Conservation (phyloP, 2,888 invertebrate species). For the Lepidochitona cinerea region DNA sequence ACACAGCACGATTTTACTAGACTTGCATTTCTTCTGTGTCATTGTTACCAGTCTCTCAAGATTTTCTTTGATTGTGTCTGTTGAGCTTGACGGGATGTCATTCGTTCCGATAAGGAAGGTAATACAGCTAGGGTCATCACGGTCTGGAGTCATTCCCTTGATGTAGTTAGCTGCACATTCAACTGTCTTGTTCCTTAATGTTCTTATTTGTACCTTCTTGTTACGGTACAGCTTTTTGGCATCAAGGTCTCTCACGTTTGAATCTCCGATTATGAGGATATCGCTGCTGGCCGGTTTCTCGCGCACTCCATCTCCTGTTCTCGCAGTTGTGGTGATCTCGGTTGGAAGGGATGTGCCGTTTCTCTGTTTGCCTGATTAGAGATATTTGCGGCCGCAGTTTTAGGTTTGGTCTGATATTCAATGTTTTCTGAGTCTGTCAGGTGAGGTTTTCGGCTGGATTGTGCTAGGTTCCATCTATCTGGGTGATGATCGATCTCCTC, state of each 20-base stretch:
- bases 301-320: neutral
- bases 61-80: neutral
- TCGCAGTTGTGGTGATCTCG: neutral
- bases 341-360: too few species aligned
- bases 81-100: neutral
- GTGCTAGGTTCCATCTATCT: too few species aligned
- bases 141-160: neutral
- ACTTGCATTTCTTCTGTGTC: neutral
- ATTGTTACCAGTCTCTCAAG: neutral
- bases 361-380: too few species aligned
- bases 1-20: neutral
- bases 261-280: neutral
- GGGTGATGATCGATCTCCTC: too few species aligned
- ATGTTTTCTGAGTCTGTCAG: too few species aligned
- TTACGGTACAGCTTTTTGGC: neutral
- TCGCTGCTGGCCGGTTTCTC: neutral
- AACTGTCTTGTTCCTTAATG: neutral
- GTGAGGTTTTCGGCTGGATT: too few species aligned
- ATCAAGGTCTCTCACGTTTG: neutral
- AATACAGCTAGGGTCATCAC: neutral
- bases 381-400: too few species aligned
- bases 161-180: neutral
- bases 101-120: neutral
- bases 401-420: too few species aligned
- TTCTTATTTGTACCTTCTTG: neutral